A percentile compares a stretch with the other conserved stretches of the same genome.
Conservation (phyloP, 1,140 invertebrate genomes). For the Conus betulinus region DNA sequence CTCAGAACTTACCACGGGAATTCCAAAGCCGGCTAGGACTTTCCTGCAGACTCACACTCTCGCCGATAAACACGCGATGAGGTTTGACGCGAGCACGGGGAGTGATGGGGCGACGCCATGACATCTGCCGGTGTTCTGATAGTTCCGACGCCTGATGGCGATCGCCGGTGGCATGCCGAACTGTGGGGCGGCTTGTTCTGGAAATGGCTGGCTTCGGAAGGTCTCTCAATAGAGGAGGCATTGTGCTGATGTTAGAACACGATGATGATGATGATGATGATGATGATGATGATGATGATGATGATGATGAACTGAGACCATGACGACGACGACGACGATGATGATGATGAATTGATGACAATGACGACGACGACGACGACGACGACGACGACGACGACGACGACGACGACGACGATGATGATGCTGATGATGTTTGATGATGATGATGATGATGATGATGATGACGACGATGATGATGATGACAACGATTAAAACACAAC, state of each 20-base stretch:
- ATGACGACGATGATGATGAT: conserved; percentile 24
- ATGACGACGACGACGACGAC: conserved; percentile 31
- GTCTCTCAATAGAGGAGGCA: conserved; percentile 9
- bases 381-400: conserved; percentile 41
- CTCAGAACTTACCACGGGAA: no score
- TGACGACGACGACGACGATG: neutral
- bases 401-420: neutral
- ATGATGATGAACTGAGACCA: neutral
- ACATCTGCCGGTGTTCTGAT: no score
- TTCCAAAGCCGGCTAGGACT: no score
- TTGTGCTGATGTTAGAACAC: neutral
- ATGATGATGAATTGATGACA: no score
- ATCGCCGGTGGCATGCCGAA: neutral
- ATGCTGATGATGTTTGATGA: neutral
- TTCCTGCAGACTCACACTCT: no score
- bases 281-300: no score
- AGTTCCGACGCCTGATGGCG: no score
- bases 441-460: conserved; percentile 11
- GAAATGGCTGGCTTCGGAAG: neutral
- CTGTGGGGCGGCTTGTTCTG: neutral
- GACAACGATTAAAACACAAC: neutral
- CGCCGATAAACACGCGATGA: no score
- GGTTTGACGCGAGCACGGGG: no score
- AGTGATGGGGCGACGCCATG: no score
- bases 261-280: no score